Conservation (phyloP, 1,140 invertebrate species). For the Lutraria rhynchaena region DNA sequence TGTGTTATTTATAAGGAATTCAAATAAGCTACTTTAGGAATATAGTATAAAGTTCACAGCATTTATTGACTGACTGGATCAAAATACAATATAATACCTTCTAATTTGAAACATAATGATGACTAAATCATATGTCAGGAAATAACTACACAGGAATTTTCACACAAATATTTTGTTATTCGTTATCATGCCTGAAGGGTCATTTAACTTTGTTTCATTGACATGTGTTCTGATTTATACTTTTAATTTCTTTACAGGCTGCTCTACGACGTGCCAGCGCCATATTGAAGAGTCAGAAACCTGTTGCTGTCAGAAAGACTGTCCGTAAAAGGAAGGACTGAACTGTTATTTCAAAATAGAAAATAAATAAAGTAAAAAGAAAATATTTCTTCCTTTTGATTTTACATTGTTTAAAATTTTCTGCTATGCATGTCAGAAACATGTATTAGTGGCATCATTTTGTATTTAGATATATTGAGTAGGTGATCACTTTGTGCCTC, state of each 20-base stretch:
- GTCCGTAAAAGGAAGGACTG: conserved; percentile 84
- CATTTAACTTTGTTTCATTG: too few species aligned
- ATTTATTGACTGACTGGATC: neutral
- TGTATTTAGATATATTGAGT: too few species aligned
- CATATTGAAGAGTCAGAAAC: conserved; percentile 93
- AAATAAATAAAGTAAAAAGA: conserved; percentile 11
- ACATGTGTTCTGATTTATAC: too few species aligned
- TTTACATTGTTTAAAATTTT: too few species aligned
- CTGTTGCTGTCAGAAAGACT: conserved; percentile 90
- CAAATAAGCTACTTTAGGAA: neutral
- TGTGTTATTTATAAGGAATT: neutral
- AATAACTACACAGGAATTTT: too few species aligned
- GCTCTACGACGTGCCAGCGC: conserved; percentile 95
- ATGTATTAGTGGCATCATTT: too few species aligned
- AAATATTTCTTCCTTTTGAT: neutral
- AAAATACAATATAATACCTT: neutral
- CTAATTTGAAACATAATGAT: too few species aligned
- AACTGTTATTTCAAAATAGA: neutral
- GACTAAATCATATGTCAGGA: too few species aligned
- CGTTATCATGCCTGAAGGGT: too few species aligned
- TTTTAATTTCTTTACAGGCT: conserved; percentile 85
- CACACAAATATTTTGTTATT: too few species aligned
- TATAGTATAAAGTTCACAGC: neutral
- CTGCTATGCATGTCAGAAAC: too few species aligned
- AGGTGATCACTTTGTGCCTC: too few species aligned